Evolutionary conservation across 2,888 invertebrate genomes (phyloP), one percentile per base, ranked within the genome.

Genomic region (Philaethria dido): DNA sequence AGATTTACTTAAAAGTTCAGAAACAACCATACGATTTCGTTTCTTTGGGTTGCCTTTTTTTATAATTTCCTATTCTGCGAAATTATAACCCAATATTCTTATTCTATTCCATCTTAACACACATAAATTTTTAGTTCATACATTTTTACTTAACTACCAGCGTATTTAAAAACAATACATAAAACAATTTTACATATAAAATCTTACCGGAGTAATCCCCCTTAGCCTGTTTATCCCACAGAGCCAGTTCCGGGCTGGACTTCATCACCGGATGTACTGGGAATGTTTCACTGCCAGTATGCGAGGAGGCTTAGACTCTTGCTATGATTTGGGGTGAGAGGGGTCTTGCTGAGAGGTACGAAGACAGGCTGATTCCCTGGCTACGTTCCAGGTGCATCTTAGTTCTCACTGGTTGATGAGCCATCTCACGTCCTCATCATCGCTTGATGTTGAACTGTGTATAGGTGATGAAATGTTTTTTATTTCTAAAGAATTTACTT

Each of bases 381-480:
- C 88, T 87, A 9, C 86, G 69, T 59, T 90, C 91, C 0, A 89
- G 88, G 29, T 84, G 89, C 90, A 70, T 89, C 92, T 61, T 87
- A 87, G 74, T 89, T 91, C 74, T 93, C 93, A 69, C 92, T 92
- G 25, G 87, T 85, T 0, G 91, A 90, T 0, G 92, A 92, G 1
- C 93, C 94, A 63, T 93, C n/a, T n/a, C n/a, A n/a, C 93, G 73
- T 94, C 94, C 62, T 94, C 94, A 67, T 95, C 95, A 54, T 95
- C 95, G 77, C 95, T 95, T 65, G 95, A 95, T 65, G 96, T 96
- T 82, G 87, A 97, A 89, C 89, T 96, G 94, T 75, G 22, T 94
- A 69, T 14, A 0, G 14, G 14, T 33, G 33, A 33, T 8, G 33
- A 8, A n/a, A n/a, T n/a, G n/a, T n/a, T n/a, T n/a, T n/a, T n/a